Evolutionary conservation across 2,797 vertebrate genomes (phyloP).

Genomic region (Eulemur mongoz): DNA sequence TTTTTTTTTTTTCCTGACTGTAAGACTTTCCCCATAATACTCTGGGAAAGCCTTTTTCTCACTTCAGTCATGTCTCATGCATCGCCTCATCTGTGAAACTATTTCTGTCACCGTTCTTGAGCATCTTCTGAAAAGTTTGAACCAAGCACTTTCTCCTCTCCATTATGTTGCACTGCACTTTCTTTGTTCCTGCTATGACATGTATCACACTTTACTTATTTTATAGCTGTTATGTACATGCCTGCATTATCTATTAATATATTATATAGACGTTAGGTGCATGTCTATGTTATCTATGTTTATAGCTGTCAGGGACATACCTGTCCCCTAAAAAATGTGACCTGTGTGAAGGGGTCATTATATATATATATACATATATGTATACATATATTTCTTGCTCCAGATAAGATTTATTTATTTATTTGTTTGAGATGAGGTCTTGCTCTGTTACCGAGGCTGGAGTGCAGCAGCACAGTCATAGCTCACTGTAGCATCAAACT

Average conservation of each 20-base stretch:
- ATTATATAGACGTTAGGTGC: neutral
- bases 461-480: neutral
- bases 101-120: neutral
- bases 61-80: neutral
- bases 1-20: neutral
- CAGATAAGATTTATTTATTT: neutral
- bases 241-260: neutral
- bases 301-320: neutral
- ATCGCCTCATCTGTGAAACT: neutral
- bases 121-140: neutral
- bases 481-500: neutral
- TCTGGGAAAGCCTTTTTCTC: neutral
- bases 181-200: neutral
- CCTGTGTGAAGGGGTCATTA: neutral
- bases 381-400: neutral
- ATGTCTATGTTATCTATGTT: neutral
- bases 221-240: neutral
- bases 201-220: neutral
- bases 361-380: too few species aligned
- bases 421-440: neutral
- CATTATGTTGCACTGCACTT: neutral
- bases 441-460: neutral
- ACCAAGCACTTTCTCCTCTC: neutral
- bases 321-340: neutral
- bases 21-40: too few species aligned